Conservation (phyloP, 2,797 vertebrate genomes). For the Xiphorhynchus erythropygius region DNA sequence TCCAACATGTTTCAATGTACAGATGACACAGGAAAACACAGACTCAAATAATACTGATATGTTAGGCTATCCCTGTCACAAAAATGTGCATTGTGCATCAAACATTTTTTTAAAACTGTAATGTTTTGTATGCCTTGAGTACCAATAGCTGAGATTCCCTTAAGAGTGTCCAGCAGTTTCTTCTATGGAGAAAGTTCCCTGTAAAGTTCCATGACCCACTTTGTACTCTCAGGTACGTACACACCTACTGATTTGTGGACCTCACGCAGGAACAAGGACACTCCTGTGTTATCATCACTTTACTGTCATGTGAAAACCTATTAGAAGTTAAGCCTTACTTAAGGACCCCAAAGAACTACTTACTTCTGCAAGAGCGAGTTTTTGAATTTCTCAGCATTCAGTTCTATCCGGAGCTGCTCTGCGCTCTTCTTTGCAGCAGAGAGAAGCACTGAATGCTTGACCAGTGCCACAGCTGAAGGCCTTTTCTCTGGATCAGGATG, state of each 20-base stretch:
- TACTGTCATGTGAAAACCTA: not conserved
- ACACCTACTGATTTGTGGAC: not conserved
- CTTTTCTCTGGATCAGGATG: slow-evolving; percentile 88
- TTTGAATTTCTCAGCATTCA: slow-evolving; percentile 97
- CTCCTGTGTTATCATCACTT: not conserved
- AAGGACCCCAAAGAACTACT: slow-evolving; percentile 25
- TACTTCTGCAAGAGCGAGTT: slow-evolving; percentile 97
- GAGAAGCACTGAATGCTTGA: slow-evolving; percentile 89
- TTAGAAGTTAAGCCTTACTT: not conserved
- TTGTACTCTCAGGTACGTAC: not conserved
- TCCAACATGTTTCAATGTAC: not conserved
- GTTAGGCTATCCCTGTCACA: not conserved
- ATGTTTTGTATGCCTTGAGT: not conserved
- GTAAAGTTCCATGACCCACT: not conserved
- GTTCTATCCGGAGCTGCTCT: slow-evolving; percentile 93
- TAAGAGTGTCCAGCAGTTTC: not conserved
- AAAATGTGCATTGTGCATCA: not conserved
- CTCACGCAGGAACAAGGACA: not conserved
- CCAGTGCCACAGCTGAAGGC: slow-evolving; percentile 88
- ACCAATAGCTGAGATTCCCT: not conserved
- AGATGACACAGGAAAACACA: not conserved
- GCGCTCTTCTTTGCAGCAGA: slow-evolving; percentile 92
- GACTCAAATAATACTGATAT: not conserved
- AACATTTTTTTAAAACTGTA: not conserved
- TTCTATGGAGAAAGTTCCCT: not conserved